Base-by-base conservation (phyloP, 2,888 invertebrate genomes). In the Agrochola litura region DNA sequence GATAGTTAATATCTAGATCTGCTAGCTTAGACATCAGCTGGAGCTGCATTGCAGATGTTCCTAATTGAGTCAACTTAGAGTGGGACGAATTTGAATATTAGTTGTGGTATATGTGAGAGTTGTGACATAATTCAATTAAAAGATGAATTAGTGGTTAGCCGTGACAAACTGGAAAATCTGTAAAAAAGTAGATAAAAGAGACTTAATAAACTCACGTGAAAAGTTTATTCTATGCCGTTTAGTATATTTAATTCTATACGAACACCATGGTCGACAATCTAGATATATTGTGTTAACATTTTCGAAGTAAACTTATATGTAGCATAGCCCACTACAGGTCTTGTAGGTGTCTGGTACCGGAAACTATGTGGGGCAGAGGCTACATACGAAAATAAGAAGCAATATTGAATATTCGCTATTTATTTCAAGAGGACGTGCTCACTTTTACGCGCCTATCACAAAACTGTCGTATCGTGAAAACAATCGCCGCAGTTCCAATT, bases 11-110 rank as follows among this genome's bases (percentile, higher is more conserved):
- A 66, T 19, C 14, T 16, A 41, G 37, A 68, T 68, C 25, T 56
- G 54, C 37, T 52, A 19, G 73, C 78, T 73, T 54, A 79, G 54
- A 19, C n/a, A 12, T n/a, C 1, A 56, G 14, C 54, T 30, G 4
- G 37, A 73, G 46, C 79, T 71, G 71, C 71, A 66, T 14, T 79
- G 79, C 78, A 79, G 78, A 73, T 73, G 25, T 79, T 79, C 25
- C 16, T 66, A 78, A 77, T 70, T 41, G 16, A 77, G 9, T 78
- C n/a, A 30, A 63, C 56, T 49, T 78, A n/a, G 52, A 79, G 22
- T 8, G 25, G 5, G 4, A 52, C 66, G 37, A 25, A 79, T 46
- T 72, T 22, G 14, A 14, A 52, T 19, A 46, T 63, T 54, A 49
- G 41, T n/a, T 43, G 1, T 30, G 30, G 30, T 2, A 30, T 30